Evolutionary conservation across 2,797 vertebrate genomes (phyloP).

Genomic region (Furcifer pardalis): DNA sequence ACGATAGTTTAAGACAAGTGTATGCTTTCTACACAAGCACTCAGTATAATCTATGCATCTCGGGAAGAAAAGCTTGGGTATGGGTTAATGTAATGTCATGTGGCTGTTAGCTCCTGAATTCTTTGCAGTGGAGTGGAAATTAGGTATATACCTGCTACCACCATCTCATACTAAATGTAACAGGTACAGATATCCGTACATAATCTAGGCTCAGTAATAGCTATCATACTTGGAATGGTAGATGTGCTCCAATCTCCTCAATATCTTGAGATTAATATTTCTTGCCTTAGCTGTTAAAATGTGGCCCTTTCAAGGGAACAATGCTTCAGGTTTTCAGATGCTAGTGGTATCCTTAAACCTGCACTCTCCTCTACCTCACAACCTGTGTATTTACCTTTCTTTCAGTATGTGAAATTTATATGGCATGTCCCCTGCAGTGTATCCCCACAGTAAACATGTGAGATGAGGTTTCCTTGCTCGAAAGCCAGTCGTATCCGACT

Average conservation of each 20-base stretch:
- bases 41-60: not conserved
- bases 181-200: not conserved
- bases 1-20: not conserved
- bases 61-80: not conserved
- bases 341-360: not conserved
- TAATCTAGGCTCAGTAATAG: too few species aligned
- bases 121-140: not conserved
- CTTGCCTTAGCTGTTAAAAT: not conserved
- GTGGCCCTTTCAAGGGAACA: not conserved
- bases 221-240: not conserved
- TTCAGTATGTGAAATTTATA: not conserved
- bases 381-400: not conserved
- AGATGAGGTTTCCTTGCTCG: too few species aligned
- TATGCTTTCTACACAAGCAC: not conserved
- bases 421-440: not conserved
- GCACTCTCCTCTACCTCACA: not conserved
- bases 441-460: not conserved
- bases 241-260: not conserved
- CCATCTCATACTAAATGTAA: too few species aligned
- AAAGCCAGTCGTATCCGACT: too few species aligned
- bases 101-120: too few species aligned
- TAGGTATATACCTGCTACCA: not conserved
- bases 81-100: not conserved
- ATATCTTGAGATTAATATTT: not conserved
- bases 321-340: not conserved